A percentile compares a stretch with the other conserved stretches of the same genome.
Evolutionary conservation across 2,113 vertebrate genomes (phyloP).

Genomic region (Machaerirhynchus nigripectus): DNA sequence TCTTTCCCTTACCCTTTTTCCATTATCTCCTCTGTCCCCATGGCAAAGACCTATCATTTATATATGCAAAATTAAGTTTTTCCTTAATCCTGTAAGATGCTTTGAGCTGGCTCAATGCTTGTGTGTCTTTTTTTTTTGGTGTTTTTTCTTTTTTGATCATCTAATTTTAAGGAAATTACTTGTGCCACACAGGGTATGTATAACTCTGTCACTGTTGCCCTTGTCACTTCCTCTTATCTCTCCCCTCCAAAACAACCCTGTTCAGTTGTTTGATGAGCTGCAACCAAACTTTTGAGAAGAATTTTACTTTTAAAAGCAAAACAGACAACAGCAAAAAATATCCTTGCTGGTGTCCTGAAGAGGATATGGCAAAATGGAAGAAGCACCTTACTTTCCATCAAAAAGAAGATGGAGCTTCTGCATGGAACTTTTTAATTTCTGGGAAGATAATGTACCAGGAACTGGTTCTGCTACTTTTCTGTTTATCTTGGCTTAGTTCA

Average conservation of each 20-base stretch:
- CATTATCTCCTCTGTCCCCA: not conserved
- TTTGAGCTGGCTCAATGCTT: not conserved
- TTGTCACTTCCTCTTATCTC: not conserved
- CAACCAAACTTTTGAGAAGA: not conserved
- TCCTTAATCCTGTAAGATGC: not conserved
- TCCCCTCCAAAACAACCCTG: not conserved
- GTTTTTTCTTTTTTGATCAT: not conserved
- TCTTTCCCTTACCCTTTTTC: not conserved
- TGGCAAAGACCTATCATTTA: not conserved
- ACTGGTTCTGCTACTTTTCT: not conserved
- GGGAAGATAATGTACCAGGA: not conserved
- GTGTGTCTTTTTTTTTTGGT: not conserved
- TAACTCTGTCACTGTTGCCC: not conserved
- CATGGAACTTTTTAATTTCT: not conserved
- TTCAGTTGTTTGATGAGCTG: not conserved
- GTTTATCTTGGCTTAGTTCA: not conserved
- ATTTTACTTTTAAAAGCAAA: not conserved
- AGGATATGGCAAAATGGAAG: not conserved
- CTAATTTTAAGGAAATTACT: not conserved
- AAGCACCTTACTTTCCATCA: not conserved
- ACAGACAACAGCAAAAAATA: not conserved
- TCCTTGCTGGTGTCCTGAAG: not conserved
- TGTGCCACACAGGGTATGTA: not conserved
- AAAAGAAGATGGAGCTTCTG: not conserved
- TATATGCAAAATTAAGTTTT: not conserved